These are phyloP conservation scores for Gorsachius goisagi DNA, from an alignment of 2,113 vertebrate genomes.

Conservation along the genomic window DNA sequence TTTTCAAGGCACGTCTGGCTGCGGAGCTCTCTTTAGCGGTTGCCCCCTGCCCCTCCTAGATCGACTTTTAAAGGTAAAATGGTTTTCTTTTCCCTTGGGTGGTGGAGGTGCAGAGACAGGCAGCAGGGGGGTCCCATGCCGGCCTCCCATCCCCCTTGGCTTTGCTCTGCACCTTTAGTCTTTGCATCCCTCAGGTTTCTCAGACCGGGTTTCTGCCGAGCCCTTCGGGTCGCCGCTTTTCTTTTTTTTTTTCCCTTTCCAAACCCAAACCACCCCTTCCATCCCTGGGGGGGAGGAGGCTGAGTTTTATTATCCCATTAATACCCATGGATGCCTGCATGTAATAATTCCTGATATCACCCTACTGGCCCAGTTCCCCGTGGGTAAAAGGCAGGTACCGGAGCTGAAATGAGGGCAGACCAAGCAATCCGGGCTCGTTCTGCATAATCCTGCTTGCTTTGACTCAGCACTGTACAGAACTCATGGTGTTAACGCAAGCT, in stretches of 20 bases:
- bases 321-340: not conserved
- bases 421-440: not conserved
- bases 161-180: not conserved
- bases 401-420: not conserved
- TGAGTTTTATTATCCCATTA: not conserved
- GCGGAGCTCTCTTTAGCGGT: not conserved
- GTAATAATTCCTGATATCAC: not conserved
- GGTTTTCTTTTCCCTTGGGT: not conserved
- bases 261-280: not conserved
- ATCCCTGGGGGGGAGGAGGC: not conserved
- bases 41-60: not conserved
- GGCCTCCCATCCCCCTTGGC: not conserved
- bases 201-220: not conserved
- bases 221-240: not conserved
- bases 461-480: not conserved
- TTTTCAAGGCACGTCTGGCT: conserved; percentile 7
- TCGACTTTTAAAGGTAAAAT: conserved; percentile 2
- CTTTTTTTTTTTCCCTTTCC: not conserved
- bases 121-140: not conserved
- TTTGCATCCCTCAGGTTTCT: not conserved
- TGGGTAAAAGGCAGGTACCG: not conserved
- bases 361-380: not conserved
- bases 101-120: not conserved
- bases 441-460: not conserved
- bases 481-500: not conserved